Evolutionary conservation across 2,797 vertebrate genomes (phyloP).

Genomic region (Onychomys torridus): DNA sequence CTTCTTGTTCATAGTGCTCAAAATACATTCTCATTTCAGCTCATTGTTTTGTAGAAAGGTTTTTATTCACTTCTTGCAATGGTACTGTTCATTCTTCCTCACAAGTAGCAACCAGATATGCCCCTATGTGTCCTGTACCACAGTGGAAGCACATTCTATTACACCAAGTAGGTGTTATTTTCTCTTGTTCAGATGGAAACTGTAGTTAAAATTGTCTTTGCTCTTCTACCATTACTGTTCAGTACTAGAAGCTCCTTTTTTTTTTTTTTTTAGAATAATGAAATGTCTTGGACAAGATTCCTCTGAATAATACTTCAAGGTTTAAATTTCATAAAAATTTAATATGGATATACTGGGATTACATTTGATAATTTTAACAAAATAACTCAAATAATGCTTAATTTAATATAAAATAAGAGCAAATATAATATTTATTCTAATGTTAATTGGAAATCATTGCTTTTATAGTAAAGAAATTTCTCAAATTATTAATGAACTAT

Average conservation of each 20-base stretch:
- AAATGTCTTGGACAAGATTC: not conserved
- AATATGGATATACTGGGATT: not conserved
- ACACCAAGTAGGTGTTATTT: constrained; percentile 19
- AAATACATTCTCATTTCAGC: not conserved
- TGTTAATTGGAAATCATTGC: not conserved
- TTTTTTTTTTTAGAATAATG: not conserved
- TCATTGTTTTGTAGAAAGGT: not conserved
- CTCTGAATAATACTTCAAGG: not conserved
- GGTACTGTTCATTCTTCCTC: not conserved
- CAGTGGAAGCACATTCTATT: not conserved
- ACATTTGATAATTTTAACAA: not conserved
- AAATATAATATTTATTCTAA: not conserved
- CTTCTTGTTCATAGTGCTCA: not conserved
- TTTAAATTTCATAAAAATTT: not conserved
- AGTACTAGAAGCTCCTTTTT: not conserved
- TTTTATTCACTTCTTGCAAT: not conserved
- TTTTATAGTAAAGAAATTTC: not conserved
- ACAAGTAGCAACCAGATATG: not conserved
- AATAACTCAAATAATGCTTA: not conserved
- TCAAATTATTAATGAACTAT: not conserved
- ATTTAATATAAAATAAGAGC: not conserved
- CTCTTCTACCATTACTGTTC: not conserved
- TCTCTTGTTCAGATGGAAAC: not conserved
- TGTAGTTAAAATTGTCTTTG: not conserved
- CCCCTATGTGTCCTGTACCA: not conserved